Conservation (phyloP, 2,113 vertebrate genomes). For the Microcebus jonahi region DNA sequence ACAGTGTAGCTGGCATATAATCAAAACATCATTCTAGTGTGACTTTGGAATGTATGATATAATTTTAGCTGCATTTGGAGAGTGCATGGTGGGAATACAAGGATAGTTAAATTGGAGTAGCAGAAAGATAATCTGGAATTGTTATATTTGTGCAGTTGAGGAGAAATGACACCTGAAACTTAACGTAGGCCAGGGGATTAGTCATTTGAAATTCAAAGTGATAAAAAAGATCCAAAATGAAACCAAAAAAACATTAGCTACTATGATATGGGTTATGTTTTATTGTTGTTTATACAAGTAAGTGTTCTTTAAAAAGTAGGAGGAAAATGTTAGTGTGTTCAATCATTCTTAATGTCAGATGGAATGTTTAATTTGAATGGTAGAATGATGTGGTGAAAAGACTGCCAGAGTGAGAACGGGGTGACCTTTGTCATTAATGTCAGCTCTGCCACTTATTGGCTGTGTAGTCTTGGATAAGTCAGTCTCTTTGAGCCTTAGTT, state of each 20-base stretch:
- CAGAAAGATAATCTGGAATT: not conserved
- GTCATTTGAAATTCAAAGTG: conserved; percentile 37
- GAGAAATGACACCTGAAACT: not conserved
- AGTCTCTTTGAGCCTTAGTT: not conserved
- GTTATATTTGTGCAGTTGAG: not conserved
- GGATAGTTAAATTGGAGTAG: not conserved
- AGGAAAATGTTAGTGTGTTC: not conserved
- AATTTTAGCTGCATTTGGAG: conserved; percentile 3
- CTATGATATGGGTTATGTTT: not conserved
- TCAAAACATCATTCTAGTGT: conserved; percentile 9
- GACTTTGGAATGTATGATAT: not conserved
- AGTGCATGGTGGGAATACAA: not conserved
- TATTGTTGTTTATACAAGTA: not conserved
- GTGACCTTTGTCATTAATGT: not conserved
- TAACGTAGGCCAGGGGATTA: not conserved
- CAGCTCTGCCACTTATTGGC: not conserved
- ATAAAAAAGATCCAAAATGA: not conserved
- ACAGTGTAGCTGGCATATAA: not conserved
- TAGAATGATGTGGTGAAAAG: not conserved
- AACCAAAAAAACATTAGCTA: conserved; percentile 16
- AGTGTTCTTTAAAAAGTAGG: not conserved
- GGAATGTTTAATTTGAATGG: not conserved
- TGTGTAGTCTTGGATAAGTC: not conserved
- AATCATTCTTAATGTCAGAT: not conserved
- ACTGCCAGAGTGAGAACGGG: not conserved